Conservation (phyloP, 1,140 invertebrate genomes). For the Chymomyza costata region DNA sequence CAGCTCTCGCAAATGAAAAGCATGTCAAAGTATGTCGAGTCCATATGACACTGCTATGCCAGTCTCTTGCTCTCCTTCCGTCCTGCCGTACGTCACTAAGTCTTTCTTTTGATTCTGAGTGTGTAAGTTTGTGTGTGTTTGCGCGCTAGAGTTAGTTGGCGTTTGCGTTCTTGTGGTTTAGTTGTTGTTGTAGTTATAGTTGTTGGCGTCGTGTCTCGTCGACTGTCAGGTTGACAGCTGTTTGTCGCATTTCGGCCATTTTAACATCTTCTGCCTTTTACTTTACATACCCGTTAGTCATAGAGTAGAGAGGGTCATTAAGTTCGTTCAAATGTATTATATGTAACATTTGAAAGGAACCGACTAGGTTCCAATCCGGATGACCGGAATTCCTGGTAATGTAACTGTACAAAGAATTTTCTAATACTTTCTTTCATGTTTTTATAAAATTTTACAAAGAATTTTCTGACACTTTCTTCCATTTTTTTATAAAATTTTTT, state of each 20-base stretch:
- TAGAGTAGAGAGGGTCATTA: too few relatives aligned
- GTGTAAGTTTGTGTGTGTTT: constrained; percentile 5
- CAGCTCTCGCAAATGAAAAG: constrained; percentile 54
- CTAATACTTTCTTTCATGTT: too few relatives aligned
- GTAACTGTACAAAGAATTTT: too few relatives aligned
- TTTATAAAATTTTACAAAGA: too few relatives aligned
- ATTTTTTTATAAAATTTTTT: too few relatives aligned
- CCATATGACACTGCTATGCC: constrained; percentile 53
- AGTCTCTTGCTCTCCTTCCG: constrained; percentile 1
- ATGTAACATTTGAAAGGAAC: too few relatives aligned
- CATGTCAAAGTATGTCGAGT: constrained; percentile 58
- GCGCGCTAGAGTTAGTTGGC: constrained; percentile 10
- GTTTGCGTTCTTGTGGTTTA: constrained; percentile 25
- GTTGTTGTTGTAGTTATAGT: too few relatives aligned
- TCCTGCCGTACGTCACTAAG: not conserved
- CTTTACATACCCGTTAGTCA: too few relatives aligned
- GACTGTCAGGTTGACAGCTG: constrained; percentile 61
- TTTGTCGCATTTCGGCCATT: constrained; percentile 65
- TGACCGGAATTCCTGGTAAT: too few relatives aligned
- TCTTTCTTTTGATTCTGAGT: constrained; percentile 7
- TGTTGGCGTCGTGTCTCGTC: constrained; percentile 33
- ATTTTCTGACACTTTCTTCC: too few relatives aligned
- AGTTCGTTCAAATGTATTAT: too few relatives aligned
- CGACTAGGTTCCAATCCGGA: too few relatives aligned
- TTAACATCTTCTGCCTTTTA: constrained; percentile 50